These are phyloP conservation scores for Phymastichus coffea DNA, from an alignment of 1,140 invertebrate genomes.

Conservation along the genomic window DNA sequence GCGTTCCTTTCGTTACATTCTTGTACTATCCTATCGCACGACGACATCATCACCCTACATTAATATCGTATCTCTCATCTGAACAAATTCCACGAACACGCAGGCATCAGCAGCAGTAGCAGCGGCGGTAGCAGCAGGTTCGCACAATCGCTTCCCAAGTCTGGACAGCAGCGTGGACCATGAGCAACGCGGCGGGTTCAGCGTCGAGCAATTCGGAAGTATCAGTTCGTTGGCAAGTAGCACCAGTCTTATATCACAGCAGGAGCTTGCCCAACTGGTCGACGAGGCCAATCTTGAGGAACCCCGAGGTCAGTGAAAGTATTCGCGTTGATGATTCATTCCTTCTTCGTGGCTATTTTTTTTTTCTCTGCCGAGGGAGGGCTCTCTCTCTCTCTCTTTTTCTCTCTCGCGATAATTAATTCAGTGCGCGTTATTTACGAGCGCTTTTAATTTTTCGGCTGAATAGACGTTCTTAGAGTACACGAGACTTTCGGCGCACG, in stretches of 20 bases:
- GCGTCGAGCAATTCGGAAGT: slow-evolving; percentile 61
- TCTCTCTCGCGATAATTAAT: neutral
- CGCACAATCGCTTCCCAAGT: slow-evolving; percentile 44
- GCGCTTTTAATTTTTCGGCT: too few relatives aligned
- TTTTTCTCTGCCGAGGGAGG: too few relatives aligned
- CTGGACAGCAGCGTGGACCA: slow-evolving; percentile 37
- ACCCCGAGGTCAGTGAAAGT: slow-evolving; percentile 39
- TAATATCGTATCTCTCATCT: too few relatives aligned
- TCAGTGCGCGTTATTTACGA: too few relatives aligned
- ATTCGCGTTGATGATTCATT: too few relatives aligned
- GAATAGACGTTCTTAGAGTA: too few relatives aligned
- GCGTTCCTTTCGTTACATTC: neutral
- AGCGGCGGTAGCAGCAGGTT: slow-evolving; percentile 10
- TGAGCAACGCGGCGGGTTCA: slow-evolving; percentile 35
- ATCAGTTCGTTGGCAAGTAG: slow-evolving; percentile 65
- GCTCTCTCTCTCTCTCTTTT: neutral
- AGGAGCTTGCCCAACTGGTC: slow-evolving; percentile 65
- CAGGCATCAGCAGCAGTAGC: neutral
- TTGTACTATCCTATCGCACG: too few relatives aligned
- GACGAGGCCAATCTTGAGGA: slow-evolving; percentile 66
- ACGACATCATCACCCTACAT: too few relatives aligned
- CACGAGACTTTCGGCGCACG: too few relatives aligned
- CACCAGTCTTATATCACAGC: slow-evolving; percentile 65
- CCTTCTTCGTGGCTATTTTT: neutral
- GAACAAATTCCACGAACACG: too few relatives aligned